Percentiles rank a stretch among this genome's conserved stretches.
Conservation (phyloP, 1,140 invertebrate genomes). For the Trachymyrmex cornetzi region DNA sequence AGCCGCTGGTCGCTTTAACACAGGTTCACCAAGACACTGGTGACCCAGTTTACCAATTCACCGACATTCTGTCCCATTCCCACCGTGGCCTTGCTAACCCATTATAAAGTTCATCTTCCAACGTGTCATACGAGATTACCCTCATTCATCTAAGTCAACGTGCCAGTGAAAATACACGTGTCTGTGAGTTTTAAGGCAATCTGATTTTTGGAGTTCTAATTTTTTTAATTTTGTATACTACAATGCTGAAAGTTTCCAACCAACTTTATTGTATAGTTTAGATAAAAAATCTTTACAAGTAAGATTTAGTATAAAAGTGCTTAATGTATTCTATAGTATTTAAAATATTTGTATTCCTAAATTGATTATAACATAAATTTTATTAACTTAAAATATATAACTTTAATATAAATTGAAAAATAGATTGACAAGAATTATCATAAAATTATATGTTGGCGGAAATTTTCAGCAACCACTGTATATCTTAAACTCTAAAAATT, state of each 20-base stretch:
- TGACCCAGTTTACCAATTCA: conserved; percentile 79
- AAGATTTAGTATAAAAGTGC: too few relatives aligned
- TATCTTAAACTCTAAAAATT: background rate
- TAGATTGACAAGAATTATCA: background rate
- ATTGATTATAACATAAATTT: background rate
- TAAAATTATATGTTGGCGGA: background rate
- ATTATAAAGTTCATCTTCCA: conserved; percentile 8
- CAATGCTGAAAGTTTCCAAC: too few relatives aligned
- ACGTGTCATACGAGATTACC: background rate
- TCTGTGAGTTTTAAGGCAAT: background rate
- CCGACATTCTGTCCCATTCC: conserved; percentile 53
- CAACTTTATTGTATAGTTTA: too few relatives aligned
- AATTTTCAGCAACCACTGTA: background rate
- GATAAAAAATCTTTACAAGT: too few relatives aligned
- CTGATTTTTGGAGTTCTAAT: too few relatives aligned
- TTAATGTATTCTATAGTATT: too few relatives aligned
- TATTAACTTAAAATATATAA: too few relatives aligned
- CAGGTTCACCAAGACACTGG: conserved; percentile 72
- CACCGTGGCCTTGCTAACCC: conserved; percentile 47
- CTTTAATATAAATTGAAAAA: too few relatives aligned
- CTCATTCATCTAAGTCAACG: background rate
- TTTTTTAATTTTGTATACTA: background rate
- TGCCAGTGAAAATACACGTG: background rate
- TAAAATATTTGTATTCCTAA: background rate
- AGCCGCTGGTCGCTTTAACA: conserved; percentile 37